Conservation (phyloP, 2,797 vertebrate species). For the Morelia viridis region DNA sequence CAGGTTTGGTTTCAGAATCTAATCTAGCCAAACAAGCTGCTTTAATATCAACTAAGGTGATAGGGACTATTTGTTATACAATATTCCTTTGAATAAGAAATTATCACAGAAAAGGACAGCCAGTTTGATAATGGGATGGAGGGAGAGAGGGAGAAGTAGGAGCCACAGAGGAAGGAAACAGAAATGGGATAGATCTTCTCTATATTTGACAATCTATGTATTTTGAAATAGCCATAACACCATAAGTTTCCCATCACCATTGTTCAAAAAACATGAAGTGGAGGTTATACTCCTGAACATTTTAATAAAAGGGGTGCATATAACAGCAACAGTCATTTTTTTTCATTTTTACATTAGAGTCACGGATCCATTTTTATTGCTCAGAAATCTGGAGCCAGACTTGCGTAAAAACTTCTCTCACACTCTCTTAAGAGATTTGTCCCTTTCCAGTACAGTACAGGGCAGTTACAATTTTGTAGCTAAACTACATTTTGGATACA, state of each 20-base stretch:
- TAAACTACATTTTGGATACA: constrained; percentile 24
- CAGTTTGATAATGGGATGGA: neutral
- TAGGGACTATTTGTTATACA: neutral
- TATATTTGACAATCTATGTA: neutral
- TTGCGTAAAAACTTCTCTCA: neutral
- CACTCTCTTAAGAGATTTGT: neutral
- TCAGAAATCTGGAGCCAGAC: neutral
- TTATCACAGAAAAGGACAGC: neutral
- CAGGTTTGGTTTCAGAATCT: neutral
- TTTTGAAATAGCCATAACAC: neutral
- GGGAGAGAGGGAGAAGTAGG: neutral
- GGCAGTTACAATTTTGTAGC: neutral
- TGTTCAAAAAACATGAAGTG: neutral
- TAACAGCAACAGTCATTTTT: neutral
- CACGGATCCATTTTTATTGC: neutral
- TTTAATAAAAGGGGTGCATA: neutral
- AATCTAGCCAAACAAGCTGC: neutral
- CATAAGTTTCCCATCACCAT: neutral
- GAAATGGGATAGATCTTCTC: neutral
- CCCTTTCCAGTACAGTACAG: neutral
- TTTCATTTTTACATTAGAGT: neutral
- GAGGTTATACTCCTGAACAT: neutral
- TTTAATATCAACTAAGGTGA: neutral
- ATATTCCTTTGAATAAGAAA: neutral
- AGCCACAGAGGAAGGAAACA: neutral